A percentile compares a stretch with the other conserved stretches of the same genome.
Evolutionary conservation across 2,797 vertebrate genomes (phyloP).

Genomic region (Tinamus major): DNA sequence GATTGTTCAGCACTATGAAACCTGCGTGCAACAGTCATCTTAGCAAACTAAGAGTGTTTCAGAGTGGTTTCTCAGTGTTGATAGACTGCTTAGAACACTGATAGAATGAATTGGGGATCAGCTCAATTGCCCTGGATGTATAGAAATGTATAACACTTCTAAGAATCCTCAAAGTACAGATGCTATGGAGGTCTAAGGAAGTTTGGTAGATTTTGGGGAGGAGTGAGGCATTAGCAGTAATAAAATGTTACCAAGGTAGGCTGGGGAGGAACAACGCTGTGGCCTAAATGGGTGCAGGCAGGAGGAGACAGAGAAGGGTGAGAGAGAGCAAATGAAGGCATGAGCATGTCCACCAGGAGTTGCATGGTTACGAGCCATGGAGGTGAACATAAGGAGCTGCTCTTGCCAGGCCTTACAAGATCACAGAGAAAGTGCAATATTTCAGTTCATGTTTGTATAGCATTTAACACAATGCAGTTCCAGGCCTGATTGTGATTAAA

Average conservation of each 20-base stretch:
- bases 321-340: neutral
- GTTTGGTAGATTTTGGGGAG: slow-evolving; percentile 1
- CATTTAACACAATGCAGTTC: neutral
- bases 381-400: neutral
- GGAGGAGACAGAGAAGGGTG: neutral
- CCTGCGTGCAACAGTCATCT: neutral
- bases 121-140: neutral
- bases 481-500: neutral
- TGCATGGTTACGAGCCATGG: neutral
- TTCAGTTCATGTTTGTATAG: neutral
- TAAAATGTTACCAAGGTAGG: neutral
- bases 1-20: neutral
- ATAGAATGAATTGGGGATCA: neutral
- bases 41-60: neutral
- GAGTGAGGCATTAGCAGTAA: neutral
- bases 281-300: neutral
- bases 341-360: neutral
- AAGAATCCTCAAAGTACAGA: neutral
- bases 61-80: neutral
- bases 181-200: neutral
- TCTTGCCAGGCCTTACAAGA: neutral
- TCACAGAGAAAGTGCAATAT: slow-evolving; percentile 1
- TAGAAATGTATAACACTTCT: neutral
- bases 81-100: neutral
- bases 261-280: neutral